Percentiles rank a stretch among this genome's conserved stretches.
Conservation (phyloP, 2,797 vertebrate species). For the Emydoidea blandingii region DNA sequence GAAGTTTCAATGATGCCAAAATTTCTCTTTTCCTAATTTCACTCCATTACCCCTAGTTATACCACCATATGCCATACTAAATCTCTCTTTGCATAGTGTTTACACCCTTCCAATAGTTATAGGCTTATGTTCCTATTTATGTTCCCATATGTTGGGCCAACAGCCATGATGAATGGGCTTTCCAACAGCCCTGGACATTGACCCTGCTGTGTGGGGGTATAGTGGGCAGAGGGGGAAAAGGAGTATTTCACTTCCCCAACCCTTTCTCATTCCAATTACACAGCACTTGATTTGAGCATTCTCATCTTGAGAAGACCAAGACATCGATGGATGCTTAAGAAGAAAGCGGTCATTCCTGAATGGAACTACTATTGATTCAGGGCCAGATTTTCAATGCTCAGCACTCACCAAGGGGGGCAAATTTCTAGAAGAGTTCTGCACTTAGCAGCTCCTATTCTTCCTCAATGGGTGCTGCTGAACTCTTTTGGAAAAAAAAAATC, state of each 20-base stretch:
- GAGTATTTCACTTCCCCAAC: fast-evolving
- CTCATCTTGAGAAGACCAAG: not conserved
- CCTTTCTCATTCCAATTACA: not conserved
- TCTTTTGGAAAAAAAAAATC: not conserved
- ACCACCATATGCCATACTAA: not conserved
- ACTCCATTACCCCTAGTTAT: not conserved
- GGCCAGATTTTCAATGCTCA: not conserved
- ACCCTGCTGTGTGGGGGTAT: not conserved
- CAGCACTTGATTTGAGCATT: not conserved
- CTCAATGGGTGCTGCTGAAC: not conserved
- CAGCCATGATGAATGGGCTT: not conserved
- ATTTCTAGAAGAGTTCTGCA: not conserved
- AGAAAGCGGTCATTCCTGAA: not conserved
- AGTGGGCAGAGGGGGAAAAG: fast-evolving
- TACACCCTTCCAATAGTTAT: not conserved
- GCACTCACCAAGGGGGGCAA: not conserved
- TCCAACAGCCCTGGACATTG: not conserved
- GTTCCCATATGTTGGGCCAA: not conserved
- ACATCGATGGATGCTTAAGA: not conserved
- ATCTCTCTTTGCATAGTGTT: not conserved
- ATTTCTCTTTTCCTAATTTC: not conserved
- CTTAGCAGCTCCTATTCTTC: not conserved
- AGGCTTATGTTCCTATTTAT: not conserved
- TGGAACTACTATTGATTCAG: not conserved
- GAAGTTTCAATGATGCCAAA: not conserved